Evolutionary conservation across 23 tunicate genomes (phyloP).

Genomic region (Pegea sp.): DNA sequence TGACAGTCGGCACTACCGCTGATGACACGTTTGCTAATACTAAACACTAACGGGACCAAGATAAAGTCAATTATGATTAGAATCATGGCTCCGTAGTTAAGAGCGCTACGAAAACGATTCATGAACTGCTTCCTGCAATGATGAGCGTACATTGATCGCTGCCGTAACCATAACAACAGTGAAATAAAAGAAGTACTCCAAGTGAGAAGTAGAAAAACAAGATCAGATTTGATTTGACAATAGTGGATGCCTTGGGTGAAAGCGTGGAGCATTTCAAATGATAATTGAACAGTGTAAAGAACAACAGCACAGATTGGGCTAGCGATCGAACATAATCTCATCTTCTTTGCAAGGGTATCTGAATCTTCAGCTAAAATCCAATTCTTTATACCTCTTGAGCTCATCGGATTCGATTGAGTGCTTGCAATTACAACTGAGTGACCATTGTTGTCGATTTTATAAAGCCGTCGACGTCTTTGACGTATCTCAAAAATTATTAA

Average conservation of each 20-base stretch:
- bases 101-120: not conserved
- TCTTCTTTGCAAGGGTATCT: not conserved
- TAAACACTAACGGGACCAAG: not conserved
- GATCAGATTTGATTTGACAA: not conserved
- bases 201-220: not conserved
- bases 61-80: not conserved
- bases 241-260: constrained; percentile 1
- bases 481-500: not conserved
- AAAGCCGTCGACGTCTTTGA: not conserved
- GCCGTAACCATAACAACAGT: not conserved
- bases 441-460: not conserved
- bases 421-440: not conserved
- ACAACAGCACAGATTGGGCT: not conserved
- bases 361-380: not conserved
- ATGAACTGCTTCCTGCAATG: constrained; percentile 1
- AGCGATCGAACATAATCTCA: not conserved
- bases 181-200: not conserved
- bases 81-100: not conserved
- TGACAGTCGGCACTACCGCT: no score
- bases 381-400: not conserved
- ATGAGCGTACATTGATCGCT: constrained; percentile 1
- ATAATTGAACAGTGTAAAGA: not conserved
- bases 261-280: not conserved
- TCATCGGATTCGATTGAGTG: not conserved
- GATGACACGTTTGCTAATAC: no score